Evolutionary conservation across 1,140 invertebrate species (phyloP).

Genomic region (Aculops lycopersici): DNA sequence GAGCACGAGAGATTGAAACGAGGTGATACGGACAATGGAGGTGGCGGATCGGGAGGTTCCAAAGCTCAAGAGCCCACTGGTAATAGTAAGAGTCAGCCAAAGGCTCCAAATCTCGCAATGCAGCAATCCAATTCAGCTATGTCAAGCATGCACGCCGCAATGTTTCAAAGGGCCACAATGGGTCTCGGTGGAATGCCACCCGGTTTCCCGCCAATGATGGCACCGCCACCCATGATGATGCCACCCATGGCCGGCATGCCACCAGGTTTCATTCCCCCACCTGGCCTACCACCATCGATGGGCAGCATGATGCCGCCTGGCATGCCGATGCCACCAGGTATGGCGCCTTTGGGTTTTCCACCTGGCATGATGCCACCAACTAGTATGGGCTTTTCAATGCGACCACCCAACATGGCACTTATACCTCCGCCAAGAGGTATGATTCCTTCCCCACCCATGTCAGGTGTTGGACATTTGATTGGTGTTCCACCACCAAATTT

Average conservation of each 20-base stretch:
- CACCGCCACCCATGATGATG: neutral
- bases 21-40: conserved; percentile 16
- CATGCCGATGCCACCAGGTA: conserved; percentile 2
- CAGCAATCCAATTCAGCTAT: neutral
- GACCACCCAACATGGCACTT: neutral
- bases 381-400: too few species aligned
- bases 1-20: conserved; percentile 63
- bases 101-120: neutral
- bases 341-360: neutral
- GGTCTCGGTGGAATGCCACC: neutral
- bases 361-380: conserved; percentile 3
- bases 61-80: neutral
- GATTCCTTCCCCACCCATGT: neutral
- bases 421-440: neutral
- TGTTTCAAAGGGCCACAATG: neutral
- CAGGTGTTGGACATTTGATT: too few species aligned
- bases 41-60: neutral
- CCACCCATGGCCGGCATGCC: neutral
- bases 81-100: too few species aligned
- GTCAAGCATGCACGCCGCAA: neutral
- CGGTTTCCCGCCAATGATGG: neutral
- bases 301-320: neutral
- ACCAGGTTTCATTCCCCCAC: conserved; percentile 1
- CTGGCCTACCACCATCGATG: conserved; percentile 1
- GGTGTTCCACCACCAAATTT: conserved; percentile 1